Evolutionary conservation across 1,140 invertebrate genomes (phyloP).

Genomic region (Diorhabda sublineata): DNA sequence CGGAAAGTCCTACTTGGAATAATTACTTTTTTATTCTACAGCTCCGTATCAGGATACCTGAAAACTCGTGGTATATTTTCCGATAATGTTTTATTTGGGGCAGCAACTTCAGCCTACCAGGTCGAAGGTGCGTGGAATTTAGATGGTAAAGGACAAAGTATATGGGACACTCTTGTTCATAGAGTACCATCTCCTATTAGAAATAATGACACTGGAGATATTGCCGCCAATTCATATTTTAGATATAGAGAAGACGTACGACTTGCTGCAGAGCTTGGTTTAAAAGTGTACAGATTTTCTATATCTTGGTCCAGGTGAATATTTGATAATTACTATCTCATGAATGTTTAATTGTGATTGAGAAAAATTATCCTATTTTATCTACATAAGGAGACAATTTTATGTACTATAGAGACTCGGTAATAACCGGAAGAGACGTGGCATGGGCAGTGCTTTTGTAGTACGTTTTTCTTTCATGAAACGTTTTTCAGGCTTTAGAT

Average conservation of each 20-base stretch:
- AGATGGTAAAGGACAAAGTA: conserved; percentile 47
- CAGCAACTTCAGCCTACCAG: conserved; percentile 44
- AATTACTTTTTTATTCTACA: too few relatives aligned
- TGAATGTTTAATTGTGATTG: neutral
- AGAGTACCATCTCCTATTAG: neutral
- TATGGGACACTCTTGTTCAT: conserved; percentile 49
- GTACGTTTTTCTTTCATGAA: too few relatives aligned
- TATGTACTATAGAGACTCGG: too few relatives aligned
- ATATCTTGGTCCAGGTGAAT: conserved; percentile 11
- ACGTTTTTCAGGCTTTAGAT: too few relatives aligned
- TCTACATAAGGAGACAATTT: too few relatives aligned
- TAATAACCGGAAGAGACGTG: too few relatives aligned
- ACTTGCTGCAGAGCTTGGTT: neutral
- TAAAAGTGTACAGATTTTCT: conserved; percentile 7
- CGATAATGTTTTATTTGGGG: conserved; percentile 43
- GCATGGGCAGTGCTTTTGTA: too few relatives aligned
- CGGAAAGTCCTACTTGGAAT: too few relatives aligned
- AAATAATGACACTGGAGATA: neutral
- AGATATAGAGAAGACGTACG: conserved; percentile 12
- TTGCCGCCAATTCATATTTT: neutral
- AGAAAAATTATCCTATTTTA: too few relatives aligned
- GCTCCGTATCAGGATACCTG: too few relatives aligned
- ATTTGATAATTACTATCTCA: too few relatives aligned
- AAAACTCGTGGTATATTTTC: conserved; percentile 46
- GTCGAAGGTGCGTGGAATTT: conserved; percentile 47